Conservation (phyloP, 2,888 invertebrate species). For the Sthenelais limicola region DNA sequence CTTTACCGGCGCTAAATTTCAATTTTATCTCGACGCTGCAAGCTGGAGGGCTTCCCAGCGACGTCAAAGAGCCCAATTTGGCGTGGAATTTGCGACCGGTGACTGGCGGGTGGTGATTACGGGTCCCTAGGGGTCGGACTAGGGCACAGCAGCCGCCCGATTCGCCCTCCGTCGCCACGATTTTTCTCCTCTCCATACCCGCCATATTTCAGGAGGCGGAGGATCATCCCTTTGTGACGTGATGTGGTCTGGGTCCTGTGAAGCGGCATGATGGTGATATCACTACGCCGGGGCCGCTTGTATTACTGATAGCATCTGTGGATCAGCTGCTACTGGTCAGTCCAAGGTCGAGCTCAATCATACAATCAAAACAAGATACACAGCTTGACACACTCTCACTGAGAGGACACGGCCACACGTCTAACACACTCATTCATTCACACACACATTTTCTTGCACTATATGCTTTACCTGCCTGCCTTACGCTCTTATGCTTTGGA, state of each 20-base stretch:
- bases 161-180: not conserved
- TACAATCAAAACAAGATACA: too few species aligned
- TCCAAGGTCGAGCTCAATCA: too few species aligned
- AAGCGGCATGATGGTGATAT: conserved; percentile 2
- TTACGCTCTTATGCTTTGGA: too few species aligned
- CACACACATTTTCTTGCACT: too few species aligned
- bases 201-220: conserved; percentile 32
- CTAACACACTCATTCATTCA: too few species aligned
- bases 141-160: not conserved
- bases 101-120: conserved; percentile 30
- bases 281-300: conserved; percentile 30
- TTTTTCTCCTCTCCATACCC: not conserved
- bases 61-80: conserved; percentile 39
- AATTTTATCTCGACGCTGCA: conserved; percentile 36
- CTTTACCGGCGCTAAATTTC: conserved; percentile 31
- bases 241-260: conserved; percentile 1
- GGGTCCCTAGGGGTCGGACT: conserved; percentile 26
- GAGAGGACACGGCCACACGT: too few species aligned
- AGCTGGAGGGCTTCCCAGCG: not conserved
- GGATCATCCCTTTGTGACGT: conserved; percentile 37
- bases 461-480: too few species aligned
- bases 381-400: too few species aligned
- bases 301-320: conserved; percentile 27
- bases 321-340: too few species aligned
- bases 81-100: conserved; percentile 39